phyloP scores from a whole-genome alignment of 2,797 vertebrate species.

The Leptodactylus fallax region DNA sequence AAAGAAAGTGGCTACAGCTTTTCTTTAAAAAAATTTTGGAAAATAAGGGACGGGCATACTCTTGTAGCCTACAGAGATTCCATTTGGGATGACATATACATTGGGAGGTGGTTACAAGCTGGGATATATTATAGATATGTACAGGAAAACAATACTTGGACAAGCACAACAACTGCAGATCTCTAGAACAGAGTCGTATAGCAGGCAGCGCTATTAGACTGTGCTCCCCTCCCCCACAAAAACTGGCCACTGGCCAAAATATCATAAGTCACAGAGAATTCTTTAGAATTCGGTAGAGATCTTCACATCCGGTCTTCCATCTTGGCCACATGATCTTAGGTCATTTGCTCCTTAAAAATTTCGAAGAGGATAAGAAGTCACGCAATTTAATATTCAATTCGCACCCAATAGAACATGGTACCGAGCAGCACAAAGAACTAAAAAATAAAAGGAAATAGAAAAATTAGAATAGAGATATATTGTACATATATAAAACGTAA shows the following conservation, averaged over 20 bases:
- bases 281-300: not conserved
- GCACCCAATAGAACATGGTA: slow-evolving; percentile 82
- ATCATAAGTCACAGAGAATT: slow-evolving; percentile 24
- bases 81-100: not conserved
- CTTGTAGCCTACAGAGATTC: not conserved
- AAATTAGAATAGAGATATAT: not conserved
- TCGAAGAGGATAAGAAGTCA: not conserved
- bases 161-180: not conserved
- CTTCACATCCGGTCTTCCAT: slow-evolving; percentile 26
- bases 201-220: not conserved
- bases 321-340: slow-evolving; percentile 4
- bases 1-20: slow-evolving; percentile 3
- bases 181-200: not conserved
- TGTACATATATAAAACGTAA: not conserved
- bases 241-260: slow-evolving; percentile 45
- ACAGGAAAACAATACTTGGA: not conserved
- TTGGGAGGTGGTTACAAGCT: not conserved
- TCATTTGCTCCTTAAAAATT: slow-evolving; percentile 24
- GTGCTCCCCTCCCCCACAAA: not conserved
- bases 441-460: slow-evolving; percentile 22
- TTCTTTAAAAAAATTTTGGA: not conserved
- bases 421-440: slow-evolving; percentile 80
- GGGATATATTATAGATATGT: not conserved
- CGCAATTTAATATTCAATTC: slow-evolving; percentile 73
- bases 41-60: not conserved